Conservation (phyloP, 1,140 invertebrate genomes). For the Philaenus spumarius region DNA sequence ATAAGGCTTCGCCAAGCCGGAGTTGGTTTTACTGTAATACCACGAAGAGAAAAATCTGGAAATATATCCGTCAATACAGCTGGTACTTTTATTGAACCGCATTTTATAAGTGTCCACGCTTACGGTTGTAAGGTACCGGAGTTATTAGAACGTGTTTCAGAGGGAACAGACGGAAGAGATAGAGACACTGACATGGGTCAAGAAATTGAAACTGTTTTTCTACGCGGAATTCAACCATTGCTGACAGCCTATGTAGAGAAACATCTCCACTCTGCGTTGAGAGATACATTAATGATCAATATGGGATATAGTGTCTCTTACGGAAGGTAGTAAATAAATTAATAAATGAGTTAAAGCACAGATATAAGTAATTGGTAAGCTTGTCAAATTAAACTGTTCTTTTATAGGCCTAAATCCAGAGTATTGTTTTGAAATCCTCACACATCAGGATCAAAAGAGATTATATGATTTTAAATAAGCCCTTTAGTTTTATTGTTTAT, state of each 20-base stretch:
- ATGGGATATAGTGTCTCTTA: conserved; percentile 81
- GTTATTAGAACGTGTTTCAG: conserved; percentile 38
- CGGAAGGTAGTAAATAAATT: conserved; percentile 39
- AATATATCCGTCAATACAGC: conserved; percentile 56
- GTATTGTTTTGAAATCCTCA: neutral
- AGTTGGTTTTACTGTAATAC: conserved; percentile 58
- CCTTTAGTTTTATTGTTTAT: too few species aligned
- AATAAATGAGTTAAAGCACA: neutral
- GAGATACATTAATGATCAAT: conserved; percentile 74
- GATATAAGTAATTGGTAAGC: neutral
- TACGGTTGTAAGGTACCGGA: conserved; percentile 60
- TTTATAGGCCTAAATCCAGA: neutral
- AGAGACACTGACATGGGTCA: conserved; percentile 34
- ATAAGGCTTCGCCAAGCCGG: conserved; percentile 64
- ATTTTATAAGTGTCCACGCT: conserved; percentile 74
- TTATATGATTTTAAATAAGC: neutral
- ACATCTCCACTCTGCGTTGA: conserved; percentile 71
- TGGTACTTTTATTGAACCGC: conserved; percentile 72
- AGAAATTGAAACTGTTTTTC: conserved; percentile 77
- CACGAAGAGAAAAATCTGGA: conserved; percentile 39
- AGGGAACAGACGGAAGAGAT: conserved; percentile 32
- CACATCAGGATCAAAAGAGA: neutral
- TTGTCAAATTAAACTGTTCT: neutral
- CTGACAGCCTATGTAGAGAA: conserved; percentile 75
- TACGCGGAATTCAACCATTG: conserved; percentile 67